phyloP scores from a whole-genome alignment of 2,797 vertebrate genomes.

The Cheirogaleus major region DNA sequence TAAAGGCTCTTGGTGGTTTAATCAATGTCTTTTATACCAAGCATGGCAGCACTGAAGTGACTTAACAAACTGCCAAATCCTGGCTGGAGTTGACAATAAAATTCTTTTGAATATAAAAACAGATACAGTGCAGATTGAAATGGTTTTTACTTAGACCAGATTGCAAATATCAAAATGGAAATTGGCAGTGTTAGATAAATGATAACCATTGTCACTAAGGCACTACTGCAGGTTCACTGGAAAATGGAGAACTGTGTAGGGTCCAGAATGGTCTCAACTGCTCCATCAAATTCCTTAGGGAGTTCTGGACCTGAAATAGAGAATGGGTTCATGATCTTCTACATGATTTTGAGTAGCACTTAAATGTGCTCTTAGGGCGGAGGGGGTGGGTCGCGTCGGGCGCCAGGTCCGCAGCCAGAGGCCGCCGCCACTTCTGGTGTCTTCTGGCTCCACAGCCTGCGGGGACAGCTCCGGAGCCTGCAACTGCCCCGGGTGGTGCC shows the following conservation, averaged over 20 bases:
- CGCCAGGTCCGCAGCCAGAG: constrained; percentile 85
- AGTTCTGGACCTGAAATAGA: not conserved
- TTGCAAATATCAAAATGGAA: not conserved
- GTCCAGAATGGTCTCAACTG: too few species aligned
- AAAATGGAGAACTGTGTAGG: not conserved
- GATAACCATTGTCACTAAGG: not conserved
- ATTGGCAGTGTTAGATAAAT: not conserved
- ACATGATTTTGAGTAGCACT: not conserved
- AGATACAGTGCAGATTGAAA: not conserved
- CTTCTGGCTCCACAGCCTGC: not conserved
- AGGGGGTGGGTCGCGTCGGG: constrained; percentile 77
- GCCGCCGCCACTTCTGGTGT: not conserved
- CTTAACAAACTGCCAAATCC: not conserved
- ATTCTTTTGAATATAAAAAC: not conserved
- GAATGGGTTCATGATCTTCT: not conserved
- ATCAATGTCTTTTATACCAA: not conserved
- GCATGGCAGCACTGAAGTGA: not conserved
- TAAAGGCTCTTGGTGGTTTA: not conserved
- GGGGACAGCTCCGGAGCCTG: not conserved
- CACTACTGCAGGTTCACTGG: rapidly evolving
- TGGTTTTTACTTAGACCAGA: not conserved
- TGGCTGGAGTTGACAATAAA: not conserved
- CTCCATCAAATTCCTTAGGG: not conserved
- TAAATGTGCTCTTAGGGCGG: not conserved
- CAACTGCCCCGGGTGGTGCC: not conserved